phyloP scores from a whole-genome alignment of 2,113 vertebrate genomes.

The Craseonycteris thonglongyai region DNA sequence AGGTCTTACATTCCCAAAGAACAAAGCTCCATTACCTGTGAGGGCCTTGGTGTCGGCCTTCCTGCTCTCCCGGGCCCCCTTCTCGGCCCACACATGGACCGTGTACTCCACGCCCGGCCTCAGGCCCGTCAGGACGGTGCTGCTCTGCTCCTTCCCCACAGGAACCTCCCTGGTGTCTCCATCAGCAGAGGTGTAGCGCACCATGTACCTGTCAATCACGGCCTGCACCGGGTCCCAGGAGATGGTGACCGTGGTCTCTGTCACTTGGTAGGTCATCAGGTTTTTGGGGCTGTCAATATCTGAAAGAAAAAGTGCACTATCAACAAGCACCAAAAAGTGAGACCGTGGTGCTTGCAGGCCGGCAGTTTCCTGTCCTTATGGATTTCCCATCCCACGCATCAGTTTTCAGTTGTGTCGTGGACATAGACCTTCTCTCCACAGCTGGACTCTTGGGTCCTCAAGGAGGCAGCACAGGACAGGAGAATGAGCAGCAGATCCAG shows the following conservation, averaged over 20 bases:
- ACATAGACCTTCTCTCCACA: background rate
- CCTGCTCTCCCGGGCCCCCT: slow-evolving; percentile 75
- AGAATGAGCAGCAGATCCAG: background rate
- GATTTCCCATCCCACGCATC: background rate
- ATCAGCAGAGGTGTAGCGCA: slow-evolving; percentile 81
- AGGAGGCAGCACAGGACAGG: background rate
- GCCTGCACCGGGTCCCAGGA: slow-evolving; percentile 82
- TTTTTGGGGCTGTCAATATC: slow-evolving; percentile 77
- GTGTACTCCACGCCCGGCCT: slow-evolving; percentile 81
- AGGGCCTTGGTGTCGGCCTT: slow-evolving; percentile 75
- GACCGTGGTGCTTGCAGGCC: no score
- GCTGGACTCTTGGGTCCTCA: background rate
- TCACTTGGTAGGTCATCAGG: slow-evolving; percentile 75
- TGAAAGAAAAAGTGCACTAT: background rate
- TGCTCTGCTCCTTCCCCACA: slow-evolving; percentile 73
- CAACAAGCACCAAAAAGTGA: background rate
- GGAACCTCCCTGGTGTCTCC: slow-evolving; percentile 77
- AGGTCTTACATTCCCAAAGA: background rate
- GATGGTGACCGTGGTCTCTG: slow-evolving; percentile 79
- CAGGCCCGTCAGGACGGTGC: slow-evolving; percentile 74
- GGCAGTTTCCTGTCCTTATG: background rate
- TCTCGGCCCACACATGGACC: slow-evolving; percentile 81
- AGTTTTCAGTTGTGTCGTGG: background rate
- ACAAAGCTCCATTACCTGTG: slow-evolving; percentile 73
- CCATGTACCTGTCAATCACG: slow-evolving; percentile 81